Conservation (phyloP, 2,888 invertebrate genomes). For the Apocheima hispidaria region DNA sequence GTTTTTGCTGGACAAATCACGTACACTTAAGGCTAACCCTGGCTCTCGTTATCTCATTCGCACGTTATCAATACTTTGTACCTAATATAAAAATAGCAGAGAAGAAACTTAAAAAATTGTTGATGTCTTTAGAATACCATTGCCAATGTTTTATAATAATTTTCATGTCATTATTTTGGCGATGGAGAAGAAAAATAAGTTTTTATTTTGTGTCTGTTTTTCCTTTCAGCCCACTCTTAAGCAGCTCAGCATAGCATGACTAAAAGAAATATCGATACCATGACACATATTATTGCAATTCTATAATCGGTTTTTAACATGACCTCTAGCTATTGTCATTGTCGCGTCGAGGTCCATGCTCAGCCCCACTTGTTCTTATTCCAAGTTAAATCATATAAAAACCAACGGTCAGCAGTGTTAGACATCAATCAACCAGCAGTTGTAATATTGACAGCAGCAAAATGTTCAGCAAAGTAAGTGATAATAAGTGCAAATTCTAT, state of each 20-base stretch:
- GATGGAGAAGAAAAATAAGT: no score
- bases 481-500: constrained; percentile 23
- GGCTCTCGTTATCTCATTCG: no score
- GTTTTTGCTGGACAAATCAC: constrained; percentile 33
- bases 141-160: no score
- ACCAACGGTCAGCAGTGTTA: constrained; percentile 60
- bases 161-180: no score
- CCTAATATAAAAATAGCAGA: no score
- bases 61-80: no score
- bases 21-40: no score
- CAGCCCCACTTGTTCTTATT: constrained; percentile 76
- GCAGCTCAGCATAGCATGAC: constrained; percentile 50
- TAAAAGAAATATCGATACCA: constrained; percentile 66
- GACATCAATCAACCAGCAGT: constrained; percentile 71
- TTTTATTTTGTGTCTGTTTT: no score
- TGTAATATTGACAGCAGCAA: constrained; percentile 60
- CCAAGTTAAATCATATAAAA: constrained; percentile 72
- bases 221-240: constrained; percentile 24
- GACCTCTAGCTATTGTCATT: constrained; percentile 74
- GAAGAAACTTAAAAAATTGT: no score
- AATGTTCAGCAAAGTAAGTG: constrained; percentile 76
- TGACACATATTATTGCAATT: constrained; percentile 72
- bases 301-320: constrained; percentile 64
- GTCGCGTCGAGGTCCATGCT: constrained; percentile 65
- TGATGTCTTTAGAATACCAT: no score